Conservation (phyloP, 2,113 vertebrate species). For the Phodopus roborovskii region DNA sequence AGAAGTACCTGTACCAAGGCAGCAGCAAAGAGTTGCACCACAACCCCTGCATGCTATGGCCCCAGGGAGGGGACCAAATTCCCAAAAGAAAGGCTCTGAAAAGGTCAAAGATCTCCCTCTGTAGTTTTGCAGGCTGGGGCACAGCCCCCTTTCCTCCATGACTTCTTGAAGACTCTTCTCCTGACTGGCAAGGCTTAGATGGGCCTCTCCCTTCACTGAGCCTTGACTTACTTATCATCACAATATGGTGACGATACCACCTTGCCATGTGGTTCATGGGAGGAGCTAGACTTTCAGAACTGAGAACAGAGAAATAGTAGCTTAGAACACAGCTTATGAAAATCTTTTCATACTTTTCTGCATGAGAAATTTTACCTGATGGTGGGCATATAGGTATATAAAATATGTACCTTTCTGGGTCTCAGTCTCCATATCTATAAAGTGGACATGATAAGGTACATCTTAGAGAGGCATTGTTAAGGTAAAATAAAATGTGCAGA, state of each 20-base stretch:
- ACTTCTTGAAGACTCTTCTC: neutral
- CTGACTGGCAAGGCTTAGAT: neutral
- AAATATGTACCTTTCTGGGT: neutral
- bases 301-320: neutral
- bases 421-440: constrained; percentile 35
- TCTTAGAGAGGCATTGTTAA: neutral
- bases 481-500: neutral
- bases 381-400: neutral
- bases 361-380: neutral
- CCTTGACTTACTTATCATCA: neutral
- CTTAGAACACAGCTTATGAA: neutral
- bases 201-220: neutral
- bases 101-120: neutral
- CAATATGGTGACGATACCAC: neutral
- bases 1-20: neutral
- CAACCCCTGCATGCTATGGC: neutral
- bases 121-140: neutral
- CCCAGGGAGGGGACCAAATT: neutral
- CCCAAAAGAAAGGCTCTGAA: neutral
- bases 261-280: neutral
- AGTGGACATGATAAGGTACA: neutral
- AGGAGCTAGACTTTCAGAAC: neutral
- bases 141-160: neutral
- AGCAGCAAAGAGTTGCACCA: neutral
- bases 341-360: neutral